Conservation (phyloP, 2,888 invertebrate species). For the Temnothorax ravouxi region DNA sequence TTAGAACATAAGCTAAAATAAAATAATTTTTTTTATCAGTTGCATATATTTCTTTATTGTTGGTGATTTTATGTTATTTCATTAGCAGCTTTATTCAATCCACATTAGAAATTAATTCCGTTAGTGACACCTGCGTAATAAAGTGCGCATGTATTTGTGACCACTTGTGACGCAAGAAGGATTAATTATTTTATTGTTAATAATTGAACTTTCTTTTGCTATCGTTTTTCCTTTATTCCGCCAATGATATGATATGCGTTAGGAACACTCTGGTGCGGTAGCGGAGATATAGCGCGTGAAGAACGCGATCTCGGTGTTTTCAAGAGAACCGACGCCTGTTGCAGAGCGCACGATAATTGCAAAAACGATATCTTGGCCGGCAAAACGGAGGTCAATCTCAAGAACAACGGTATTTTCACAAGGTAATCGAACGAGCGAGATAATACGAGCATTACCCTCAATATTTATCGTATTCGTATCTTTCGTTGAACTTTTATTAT, state of each 20-base stretch:
- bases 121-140: background rate
- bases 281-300: slow-evolving; percentile 89
- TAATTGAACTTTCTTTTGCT: background rate
- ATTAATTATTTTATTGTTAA: background rate
- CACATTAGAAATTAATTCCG: background rate
- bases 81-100: background rate
- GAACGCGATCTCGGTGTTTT: slow-evolving; percentile 89
- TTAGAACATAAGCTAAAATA: background rate
- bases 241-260: slow-evolving; percentile 8
- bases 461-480: background rate
- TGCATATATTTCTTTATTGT: background rate
- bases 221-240: background rate
- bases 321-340: slow-evolving; percentile 90
- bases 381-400: slow-evolving; percentile 88
- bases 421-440: slow-evolving; percentile 86
- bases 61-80: background rate
- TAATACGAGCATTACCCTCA: background rate
- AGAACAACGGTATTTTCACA: slow-evolving; percentile 90
- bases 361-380: slow-evolving; percentile 88
- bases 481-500: background rate
- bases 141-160: background rate
- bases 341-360: slow-evolving; percentile 91
- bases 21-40: background rate
- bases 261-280: slow-evolving; percentile 93
- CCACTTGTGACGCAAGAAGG: background rate